Base-by-base conservation (phyloP, 2,113 vertebrate genomes). In the Cryptotis parvus region DNA sequence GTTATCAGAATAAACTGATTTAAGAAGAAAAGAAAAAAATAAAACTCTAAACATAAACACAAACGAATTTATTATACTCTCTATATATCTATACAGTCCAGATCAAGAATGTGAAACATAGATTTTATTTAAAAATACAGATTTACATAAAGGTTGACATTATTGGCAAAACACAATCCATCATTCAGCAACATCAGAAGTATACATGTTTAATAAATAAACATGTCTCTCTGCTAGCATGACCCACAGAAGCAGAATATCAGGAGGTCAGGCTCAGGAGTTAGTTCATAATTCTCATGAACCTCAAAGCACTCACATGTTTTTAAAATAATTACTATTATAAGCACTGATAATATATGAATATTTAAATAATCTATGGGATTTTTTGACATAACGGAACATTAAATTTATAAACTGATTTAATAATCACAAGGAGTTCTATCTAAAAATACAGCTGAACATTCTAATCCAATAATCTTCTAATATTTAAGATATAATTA, bases 1-100 rank as follows among this genome's bases (percentile, higher is more conserved):
- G 66, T 65, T 79, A n/a, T 85, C 49, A 90, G 78, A 91, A 87
- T 35, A 91, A 85, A 82, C 12, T 66, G 61, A 14, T 65, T 14
- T 55, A 18, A 84, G 7, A 35, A 69, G 43, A 4, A 35, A 77
- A 52, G 27, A 76, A 52, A 72, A 41, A 77, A 79, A 63, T 18
- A 22, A 68, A 65, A 27, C 63, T 65, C 11, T 65, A 65, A 65
- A 65, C 55, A 27, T 68, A 77, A 90, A 85, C 24, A 80, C 72
- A 66, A 82, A 39, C 68, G 33, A 7, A 66, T 12, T 52, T 81
- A 29, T 65, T 26, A 20, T n/a, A 15, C 58, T 65, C 63, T 65
- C 63, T 12, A 4, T 31, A 31, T 65, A 29, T 68, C 8, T 81
- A 27, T 65, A 83, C 55, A 79, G 1, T 72, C 58, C 45, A 27